Evolutionary conservation across 2,888 invertebrate species (phyloP).

Genomic region (Coleophora flavipennella): DNA sequence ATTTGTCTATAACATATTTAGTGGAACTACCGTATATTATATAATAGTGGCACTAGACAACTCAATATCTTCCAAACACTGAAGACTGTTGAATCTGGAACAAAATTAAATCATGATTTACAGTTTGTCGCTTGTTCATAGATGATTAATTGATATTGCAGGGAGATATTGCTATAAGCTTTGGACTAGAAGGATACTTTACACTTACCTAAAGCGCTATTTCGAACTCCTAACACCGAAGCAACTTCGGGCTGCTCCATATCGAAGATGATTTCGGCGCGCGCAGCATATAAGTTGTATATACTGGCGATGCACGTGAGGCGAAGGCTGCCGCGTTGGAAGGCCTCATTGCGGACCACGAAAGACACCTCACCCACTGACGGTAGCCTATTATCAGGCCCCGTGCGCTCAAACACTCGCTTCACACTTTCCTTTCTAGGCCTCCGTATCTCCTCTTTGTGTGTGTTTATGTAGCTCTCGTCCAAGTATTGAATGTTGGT

Average conservation of each 20-base stretch:
- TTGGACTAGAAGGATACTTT: not conserved
- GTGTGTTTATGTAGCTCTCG: conserved; percentile 59
- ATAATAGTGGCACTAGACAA: conserved; percentile 38
- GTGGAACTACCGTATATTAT: conserved; percentile 54
- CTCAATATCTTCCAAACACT: conserved; percentile 38
- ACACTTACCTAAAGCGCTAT: conserved; percentile 72
- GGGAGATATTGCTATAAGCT: no score
- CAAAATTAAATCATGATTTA: conserved; percentile 20
- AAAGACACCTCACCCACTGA: conserved; percentile 70
- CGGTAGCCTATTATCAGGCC: conserved; percentile 53
- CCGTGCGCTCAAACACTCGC: conserved; percentile 48
- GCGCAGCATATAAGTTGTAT: conserved; percentile 77
- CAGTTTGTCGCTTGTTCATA: not conserved
- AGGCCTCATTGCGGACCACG: conserved; percentile 75
- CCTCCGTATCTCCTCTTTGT: conserved; percentile 61
- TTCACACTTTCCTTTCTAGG: conserved; percentile 51
- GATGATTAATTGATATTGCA: not conserved
- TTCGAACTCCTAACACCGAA: conserved; percentile 80
- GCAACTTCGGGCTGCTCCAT: conserved; percentile 84
- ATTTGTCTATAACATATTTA: conserved; percentile 3
- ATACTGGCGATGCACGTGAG: conserved; percentile 78
- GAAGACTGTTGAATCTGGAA: conserved; percentile 44
- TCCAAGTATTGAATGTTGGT: conserved; percentile 61
- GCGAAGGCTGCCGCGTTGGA: conserved; percentile 76
- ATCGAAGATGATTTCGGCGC: conserved; percentile 76